A percentile compares a stretch with the other conserved stretches of the same genome.
These are phyloP conservation scores for Crotalus tigris DNA, from an alignment of 2,113 vertebrate genomes.

Conservation along the genomic window DNA sequence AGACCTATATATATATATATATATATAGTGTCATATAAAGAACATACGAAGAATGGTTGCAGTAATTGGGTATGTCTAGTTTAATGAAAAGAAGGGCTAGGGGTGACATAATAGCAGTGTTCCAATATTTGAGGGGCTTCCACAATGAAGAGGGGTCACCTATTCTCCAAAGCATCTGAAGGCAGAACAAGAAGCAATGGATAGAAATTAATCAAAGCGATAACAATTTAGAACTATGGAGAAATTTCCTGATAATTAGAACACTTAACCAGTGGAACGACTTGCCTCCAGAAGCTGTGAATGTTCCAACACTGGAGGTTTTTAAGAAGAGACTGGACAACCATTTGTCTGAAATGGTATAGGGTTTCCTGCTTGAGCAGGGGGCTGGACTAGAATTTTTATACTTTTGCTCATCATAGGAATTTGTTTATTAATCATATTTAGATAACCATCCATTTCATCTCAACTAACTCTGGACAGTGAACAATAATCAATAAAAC, in stretches of 20 bases:
- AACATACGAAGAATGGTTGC: not conserved
- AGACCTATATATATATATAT: too few species aligned
- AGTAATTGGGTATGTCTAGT: not conserved
- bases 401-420: not conserved
- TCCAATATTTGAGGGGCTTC: not conserved
- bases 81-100: not conserved
- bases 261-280: too few species aligned
- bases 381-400: not conserved
- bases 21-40: too few species aligned
- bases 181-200: not conserved
- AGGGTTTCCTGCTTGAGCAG: not conserved
- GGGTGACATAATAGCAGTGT: not conserved
- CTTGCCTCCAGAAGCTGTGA: not conserved
- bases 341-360: not conserved
- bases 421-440: not conserved
- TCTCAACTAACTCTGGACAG: not conserved
- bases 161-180: not conserved
- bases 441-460: not conserved
- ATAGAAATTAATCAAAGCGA: not conserved
- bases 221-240: not conserved
- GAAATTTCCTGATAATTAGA: not conserved
- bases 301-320: not conserved
- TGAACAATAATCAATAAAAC: not conserved
- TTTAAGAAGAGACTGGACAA: not conserved
- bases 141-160: not conserved